These are phyloP conservation scores for Chrysoperla carnea DNA, from an alignment of 1,140 invertebrate genomes.

Conservation along the genomic window DNA sequence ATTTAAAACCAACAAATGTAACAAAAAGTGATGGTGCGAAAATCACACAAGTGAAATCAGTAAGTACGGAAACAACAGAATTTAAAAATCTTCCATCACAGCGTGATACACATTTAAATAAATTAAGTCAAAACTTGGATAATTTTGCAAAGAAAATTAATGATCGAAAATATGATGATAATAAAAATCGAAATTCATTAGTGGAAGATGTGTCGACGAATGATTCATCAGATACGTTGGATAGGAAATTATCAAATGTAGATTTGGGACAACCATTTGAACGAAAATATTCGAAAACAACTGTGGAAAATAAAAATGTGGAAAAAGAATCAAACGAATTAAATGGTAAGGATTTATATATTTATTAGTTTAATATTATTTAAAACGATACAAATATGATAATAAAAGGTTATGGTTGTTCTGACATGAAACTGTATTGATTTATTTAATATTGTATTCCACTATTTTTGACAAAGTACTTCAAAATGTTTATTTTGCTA, in stretches of 20 bases:
- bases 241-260: neutral
- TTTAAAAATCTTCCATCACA: neutral
- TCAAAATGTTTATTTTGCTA: no score
- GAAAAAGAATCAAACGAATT: no score
- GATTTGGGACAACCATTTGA: neutral
- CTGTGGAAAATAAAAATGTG: no score
- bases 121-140: conserved; percentile 24
- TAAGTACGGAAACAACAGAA: neutral
- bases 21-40: neutral
- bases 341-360: no score
- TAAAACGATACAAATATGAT: no score
- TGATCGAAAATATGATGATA: neutral
- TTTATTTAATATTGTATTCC: no score
- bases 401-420: no score
- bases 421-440: no score
- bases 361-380: no score
- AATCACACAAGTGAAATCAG: neutral
- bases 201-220: neutral
- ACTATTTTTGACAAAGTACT: no score
- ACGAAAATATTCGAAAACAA: no score
- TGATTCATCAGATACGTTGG: neutral
- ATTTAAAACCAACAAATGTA: neutral
- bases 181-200: neutral
- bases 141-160: conserved; percentile 19
- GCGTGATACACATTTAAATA: conserved; percentile 9